Conservation (phyloP, 2,888 invertebrate genomes). For the Erpobdella octoculata region DNA sequence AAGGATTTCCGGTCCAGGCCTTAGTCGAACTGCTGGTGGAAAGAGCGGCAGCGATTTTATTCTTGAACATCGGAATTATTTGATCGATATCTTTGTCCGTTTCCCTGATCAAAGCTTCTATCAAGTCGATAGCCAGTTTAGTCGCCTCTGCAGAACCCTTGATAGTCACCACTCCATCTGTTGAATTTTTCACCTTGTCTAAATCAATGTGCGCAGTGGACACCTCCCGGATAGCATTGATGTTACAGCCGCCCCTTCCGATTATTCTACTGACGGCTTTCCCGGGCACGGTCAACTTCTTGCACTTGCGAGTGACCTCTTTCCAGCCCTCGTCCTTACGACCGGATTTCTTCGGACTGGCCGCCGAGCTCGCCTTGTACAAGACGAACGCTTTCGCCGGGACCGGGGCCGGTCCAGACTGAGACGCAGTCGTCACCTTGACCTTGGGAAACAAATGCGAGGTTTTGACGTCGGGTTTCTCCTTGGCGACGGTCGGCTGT, state of each 20-base stretch:
- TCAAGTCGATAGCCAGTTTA: constrained; percentile 81
- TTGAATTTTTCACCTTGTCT: constrained; percentile 69
- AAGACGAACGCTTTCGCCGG: not conserved
- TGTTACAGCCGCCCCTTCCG: constrained; percentile 91
- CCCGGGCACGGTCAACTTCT: constrained; percentile 86
- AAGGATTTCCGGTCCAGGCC: too few relatives aligned
- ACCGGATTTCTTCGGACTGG: constrained; percentile 20
- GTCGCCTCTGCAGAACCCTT: constrained; percentile 87
- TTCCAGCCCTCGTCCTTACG: constrained; percentile 82
- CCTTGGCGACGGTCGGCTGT: not conserved
- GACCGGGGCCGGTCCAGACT: not conserved
- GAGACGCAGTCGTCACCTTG: not conserved
- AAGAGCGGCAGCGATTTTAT: constrained; percentile 24
- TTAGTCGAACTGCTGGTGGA: constrained; percentile 15
- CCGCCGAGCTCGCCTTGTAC: not conserved
- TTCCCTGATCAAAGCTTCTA: constrained; percentile 84
- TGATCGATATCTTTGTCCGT: constrained; percentile 62
- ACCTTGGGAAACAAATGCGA: not conserved
- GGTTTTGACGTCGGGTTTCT: not conserved
- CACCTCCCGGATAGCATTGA: constrained; percentile 90
- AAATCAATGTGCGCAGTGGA: constrained; percentile 97
- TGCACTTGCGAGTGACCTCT: constrained; percentile 72
- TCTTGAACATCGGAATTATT: constrained; percentile 35
- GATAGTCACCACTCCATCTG: constrained; percentile 76
- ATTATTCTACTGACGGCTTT: constrained; percentile 93